Evolutionary conservation across 92 coral and sea anemone species (phyloP), one percentile per base, ranked within the genome.

Genomic region (Anthopleura xanthogrammica): DNA sequence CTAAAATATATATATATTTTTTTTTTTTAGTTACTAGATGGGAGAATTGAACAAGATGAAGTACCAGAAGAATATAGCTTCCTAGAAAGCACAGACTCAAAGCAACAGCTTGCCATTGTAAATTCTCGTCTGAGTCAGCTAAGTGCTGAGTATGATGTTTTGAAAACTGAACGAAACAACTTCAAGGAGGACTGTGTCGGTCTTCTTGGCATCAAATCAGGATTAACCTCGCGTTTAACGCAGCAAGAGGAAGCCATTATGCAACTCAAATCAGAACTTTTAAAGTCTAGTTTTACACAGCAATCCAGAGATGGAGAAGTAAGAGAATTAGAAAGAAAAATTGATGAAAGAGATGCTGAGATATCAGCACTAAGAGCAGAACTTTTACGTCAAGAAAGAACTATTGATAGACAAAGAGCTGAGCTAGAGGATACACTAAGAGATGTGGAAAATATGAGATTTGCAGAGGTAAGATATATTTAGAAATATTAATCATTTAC

Each of bases 191-290:
- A 94, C 16, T 94, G 98, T 29, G 85, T 97, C 43, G 94, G 90
- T 74, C 85, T 97, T 19, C 98, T 92, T 73, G 99, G 93, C 64
- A 39, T 81, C 58, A 97, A 97, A 81, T 84, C 95, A 48, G 99
- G 99, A 39, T 82, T 97, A 68, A 82, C 86, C 71, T 94, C 95
- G 7, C 93, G 99, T 58, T 82, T 97, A 77, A 84, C 93, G 50
- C 98, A 88, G 43, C 98, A 97, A 66, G 99, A 97, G 73, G 97
- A 94, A 62, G 82, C 85, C 14, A 92, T 97, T 56, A 97, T 97
- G 99, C 98, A 97, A 75, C 87, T 94, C 23, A 95, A 97, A 62
- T 91, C 98, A 16, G 98, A 92, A 77, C 87, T 95, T 1, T 79
- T 97, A 64, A 94, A 97, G 86, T 93, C 91, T 6, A 92, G 88